Base-by-base conservation (phyloP, 92 coral and sea anemone species). In the Phenganax subtilis region DNA sequence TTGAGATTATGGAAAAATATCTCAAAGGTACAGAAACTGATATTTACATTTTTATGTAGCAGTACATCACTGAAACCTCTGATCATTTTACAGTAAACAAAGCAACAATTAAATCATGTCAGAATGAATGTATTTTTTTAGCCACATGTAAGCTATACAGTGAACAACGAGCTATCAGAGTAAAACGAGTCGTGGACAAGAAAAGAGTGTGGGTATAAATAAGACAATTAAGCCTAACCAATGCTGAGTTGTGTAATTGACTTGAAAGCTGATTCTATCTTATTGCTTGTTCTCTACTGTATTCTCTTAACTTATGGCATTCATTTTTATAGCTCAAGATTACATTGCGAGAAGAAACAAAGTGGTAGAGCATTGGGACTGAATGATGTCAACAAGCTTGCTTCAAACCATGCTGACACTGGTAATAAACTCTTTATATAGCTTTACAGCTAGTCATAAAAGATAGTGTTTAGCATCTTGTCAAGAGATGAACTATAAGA, bases 111-210 rank as follows among this genome's bases (percentile, higher is more conserved):
- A 7, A 59, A 1, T 1, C n/a, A 72, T 73, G 51, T 0, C 54
- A 44, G 47, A 1, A 11, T 68, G 20, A 57, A 56, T 53, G 31
- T 67, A 61, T 72, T 10, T 16, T 60, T 78, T 47, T 77, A 93
- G 98, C 88, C 76, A 91, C 91, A 71, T 92, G 96, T 77, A 94
- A 87, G 82, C 81, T 94, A 86, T 94, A 91, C 90, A 94, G 98
- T 90, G 94, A 94, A 75, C 98, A 94, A 82, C 90, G 97, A 87
- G 98, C 98, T 44, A 94, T 94, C 77, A 77, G 98, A 69, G 97
- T 94, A 29, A 94, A 92, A 71, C 84, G 98, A 81, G 93, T 87
- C 10, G 97, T 94, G 84, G 98, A 94, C 87, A 94, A 88, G 82
- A 94, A 94, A 68, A 85, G 98, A 85, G 90, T 92, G 98, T 90